Base-by-base conservation (phyloP, 1,140 invertebrate genomes). In the Pseudachorutes palmiensis region DNA sequence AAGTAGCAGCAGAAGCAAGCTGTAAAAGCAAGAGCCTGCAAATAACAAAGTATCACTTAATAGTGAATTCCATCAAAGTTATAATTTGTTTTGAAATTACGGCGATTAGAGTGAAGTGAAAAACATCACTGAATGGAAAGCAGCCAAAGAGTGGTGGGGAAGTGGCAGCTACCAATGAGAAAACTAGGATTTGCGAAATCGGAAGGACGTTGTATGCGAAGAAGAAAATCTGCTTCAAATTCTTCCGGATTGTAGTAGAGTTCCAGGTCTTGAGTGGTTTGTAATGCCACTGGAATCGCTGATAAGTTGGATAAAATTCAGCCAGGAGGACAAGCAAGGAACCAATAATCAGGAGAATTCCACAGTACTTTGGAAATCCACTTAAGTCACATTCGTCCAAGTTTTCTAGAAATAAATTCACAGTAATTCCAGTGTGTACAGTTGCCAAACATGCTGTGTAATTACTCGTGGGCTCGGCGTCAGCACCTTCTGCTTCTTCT, bases 1-100 rank as follows among this genome's bases (percentile, higher is more conserved):
- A 63, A 14, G 36, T 63, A 63, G 30, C 26, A 28, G 33, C 30
- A 41, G 36, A 63, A 63, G 14, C 61, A 63, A 24, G 41, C 29
- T 19, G 31, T 28, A 24, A 63, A 63, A 3, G 51, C 51, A 55
- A 55, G 24, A 14, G 12, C 51, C 51, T 55, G 24, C 5, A 14
- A 14, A 55, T 14, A 22, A 16, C 9, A 24, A 26, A 12, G 36
- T 41, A 9, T 41, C 36, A n/a, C n/a, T n/a, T n/a, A n/a, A n/a
- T n/a, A n/a, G n/a, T n/a, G n/a, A n/a, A n/a, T n/a, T 41, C 19
- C 36, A 41, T 19, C 36, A 19, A 41, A 41, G 5, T 9, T 41
- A 9, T 41, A 9, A 9, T 41, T 41, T 19, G 5, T 41, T 41
- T 41, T 19, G 36, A 41, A 41, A 19, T 55, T 55, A 55, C 51